Conservation (phyloP, 2,113 vertebrate species). For the Hippoglossus stenolepis region DNA sequence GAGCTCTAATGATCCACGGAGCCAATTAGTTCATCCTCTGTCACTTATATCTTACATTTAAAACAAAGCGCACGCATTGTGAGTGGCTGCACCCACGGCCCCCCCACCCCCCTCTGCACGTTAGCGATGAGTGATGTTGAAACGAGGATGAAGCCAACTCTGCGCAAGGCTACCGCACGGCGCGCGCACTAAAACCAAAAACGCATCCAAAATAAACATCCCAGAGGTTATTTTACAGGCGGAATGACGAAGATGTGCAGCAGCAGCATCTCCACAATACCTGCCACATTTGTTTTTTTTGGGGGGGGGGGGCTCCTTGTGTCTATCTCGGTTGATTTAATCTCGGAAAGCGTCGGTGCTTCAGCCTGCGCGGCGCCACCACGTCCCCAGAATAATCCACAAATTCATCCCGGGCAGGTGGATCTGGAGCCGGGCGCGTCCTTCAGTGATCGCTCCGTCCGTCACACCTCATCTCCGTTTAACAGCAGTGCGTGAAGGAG, state of each 20-base stretch:
- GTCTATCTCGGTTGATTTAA: conserved; percentile 26
- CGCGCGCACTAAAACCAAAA: conserved; percentile 27
- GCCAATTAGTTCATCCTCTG: conserved; percentile 43
- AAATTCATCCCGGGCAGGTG: conserved; percentile 8
- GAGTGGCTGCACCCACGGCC: not conserved
- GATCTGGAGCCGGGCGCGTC: conserved; percentile 18
- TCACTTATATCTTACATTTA: conserved; percentile 9
- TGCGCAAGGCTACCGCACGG: conserved; percentile 41
- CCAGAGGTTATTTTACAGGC: not conserved
- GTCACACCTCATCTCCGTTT: conserved; percentile 54
- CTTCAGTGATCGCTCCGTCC: conserved; percentile 3
- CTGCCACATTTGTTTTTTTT: not conserved
- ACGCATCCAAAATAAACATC: conserved; percentile 35
- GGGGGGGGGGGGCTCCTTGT: conserved; percentile 2
- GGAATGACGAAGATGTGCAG: not conserved
- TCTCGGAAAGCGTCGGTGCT: conserved; percentile 56
- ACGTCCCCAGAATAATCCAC: conserved; percentile 58
- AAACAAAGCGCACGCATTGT: not conserved
- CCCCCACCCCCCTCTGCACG: not conserved
- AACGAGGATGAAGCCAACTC: conserved; percentile 20
- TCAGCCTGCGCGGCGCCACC: conserved; percentile 20
- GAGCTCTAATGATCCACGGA: not conserved
- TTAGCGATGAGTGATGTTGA: not conserved
- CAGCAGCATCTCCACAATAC: not conserved
- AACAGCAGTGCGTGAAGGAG: conserved; percentile 24